phyloP scores from a whole-genome alignment of 23 tunicate species.

The Corella eumyota region DNA sequence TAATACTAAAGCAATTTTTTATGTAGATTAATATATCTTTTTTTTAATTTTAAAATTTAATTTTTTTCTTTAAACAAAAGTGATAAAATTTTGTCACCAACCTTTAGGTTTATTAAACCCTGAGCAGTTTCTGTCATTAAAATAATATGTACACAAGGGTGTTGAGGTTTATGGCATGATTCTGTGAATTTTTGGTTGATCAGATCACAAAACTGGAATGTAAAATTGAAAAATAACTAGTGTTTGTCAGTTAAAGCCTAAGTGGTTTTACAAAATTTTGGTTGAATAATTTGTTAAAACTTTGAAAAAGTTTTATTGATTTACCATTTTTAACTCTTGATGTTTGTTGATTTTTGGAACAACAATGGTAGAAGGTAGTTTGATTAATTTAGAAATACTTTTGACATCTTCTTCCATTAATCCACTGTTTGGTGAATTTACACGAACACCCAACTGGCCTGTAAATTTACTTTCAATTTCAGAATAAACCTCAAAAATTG shows the following conservation, averaged over 20 bases:
- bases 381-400: conserved; percentile 1
- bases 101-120: conserved; percentile 65
- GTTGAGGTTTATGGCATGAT: not conserved
- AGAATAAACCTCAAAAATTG: conserved; percentile 24
- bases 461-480: conserved; percentile 3
- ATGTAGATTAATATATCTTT: too few relatives aligned
- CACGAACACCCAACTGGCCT: conserved; percentile 63
- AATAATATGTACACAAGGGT: conserved; percentile 8
- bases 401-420: conserved; percentile 37
- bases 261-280: too few relatives aligned
- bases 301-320: too few relatives aligned
- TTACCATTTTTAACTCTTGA: conserved; percentile 50
- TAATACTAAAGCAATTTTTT: too few relatives aligned
- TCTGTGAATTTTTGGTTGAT: not conserved
- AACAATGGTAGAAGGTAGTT: conserved; percentile 32
- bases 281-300: too few relatives aligned
- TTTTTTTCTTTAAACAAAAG: too few relatives aligned
- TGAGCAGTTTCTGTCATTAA: conserved; percentile 75
- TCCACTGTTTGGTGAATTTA: conserved; percentile 72
- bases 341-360: conserved; percentile 64
- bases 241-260: too few relatives aligned
- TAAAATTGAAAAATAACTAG: too few relatives aligned
- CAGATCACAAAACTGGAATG: conserved; percentile 6
- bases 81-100: not conserved
- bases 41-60: too few relatives aligned